phyloP scores from a whole-genome alignment of 2,888 invertebrate genomes.

The Drosophila paramelanica region DNA sequence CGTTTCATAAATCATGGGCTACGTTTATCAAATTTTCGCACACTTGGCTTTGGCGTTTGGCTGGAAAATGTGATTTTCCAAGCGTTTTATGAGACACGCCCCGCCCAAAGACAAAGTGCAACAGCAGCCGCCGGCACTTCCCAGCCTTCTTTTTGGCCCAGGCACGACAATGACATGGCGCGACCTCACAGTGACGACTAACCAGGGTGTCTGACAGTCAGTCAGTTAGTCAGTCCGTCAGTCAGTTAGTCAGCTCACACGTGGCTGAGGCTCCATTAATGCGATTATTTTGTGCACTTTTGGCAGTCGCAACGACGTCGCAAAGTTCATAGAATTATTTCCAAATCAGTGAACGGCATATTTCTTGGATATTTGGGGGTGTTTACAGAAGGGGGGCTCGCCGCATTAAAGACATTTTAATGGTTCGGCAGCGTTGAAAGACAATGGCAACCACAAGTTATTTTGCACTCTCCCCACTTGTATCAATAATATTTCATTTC shows the following conservation, averaged over 20 bases:
- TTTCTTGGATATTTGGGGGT: constrained; percentile 29
- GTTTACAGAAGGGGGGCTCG: neutral
- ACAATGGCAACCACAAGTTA: constrained; percentile 64
- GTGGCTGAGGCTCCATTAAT: constrained; percentile 72
- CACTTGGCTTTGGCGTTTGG: constrained; percentile 71
- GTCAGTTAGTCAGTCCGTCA: constrained; percentile 30
- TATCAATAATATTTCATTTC: constrained; percentile 57
- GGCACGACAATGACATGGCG: constrained; percentile 71
- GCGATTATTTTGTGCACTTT: constrained; percentile 81
- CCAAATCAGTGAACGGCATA: constrained; percentile 80
- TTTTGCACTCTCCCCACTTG: constrained; percentile 12
- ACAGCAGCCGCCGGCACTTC: constrained; percentile 60
- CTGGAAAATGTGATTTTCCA: constrained; percentile 70
- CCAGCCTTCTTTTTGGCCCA: constrained; percentile 52
- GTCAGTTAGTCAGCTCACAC: constrained; percentile 59
- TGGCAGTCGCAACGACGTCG: constrained; percentile 67
- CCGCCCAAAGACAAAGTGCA: constrained; percentile 66
- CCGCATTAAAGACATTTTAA: constrained; percentile 77
- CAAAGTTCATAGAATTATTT: constrained; percentile 82
- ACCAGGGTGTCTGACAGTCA: constrained; percentile 27
- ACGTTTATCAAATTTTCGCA: constrained; percentile 79
- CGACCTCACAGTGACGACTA: constrained; percentile 45
- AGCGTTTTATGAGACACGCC: constrained; percentile 62
- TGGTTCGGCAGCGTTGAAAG: constrained; percentile 49
- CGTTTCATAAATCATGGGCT: constrained; percentile 69